These are phyloP conservation scores for Empis stercorea DNA, from an alignment of 2,888 invertebrate species.

Conservation along the genomic window DNA sequence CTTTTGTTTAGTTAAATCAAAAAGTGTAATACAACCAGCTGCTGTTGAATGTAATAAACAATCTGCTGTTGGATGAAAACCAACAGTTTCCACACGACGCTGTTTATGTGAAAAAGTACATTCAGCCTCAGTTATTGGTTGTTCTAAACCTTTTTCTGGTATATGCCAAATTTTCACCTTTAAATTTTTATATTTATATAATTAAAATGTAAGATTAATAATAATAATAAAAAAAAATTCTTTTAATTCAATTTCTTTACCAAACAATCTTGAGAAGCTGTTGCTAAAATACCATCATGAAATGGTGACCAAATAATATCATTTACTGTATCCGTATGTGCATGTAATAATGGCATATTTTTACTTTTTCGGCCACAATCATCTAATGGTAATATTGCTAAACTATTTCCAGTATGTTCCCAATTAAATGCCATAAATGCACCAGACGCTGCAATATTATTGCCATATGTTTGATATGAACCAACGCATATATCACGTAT, in stretches of 20 bases:
- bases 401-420: conserved; percentile 82
- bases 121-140: conserved; percentile 63
- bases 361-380: conserved; percentile 82
- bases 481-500: conserved; percentile 82
- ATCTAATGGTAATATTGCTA: conserved; percentile 77
- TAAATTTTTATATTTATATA: conserved; percentile 11
- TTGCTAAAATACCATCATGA: conserved; percentile 82
- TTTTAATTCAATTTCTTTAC: conserved; percentile 32
- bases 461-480: conserved; percentile 87
- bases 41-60: conserved; percentile 78
- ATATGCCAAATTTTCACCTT: conserved; percentile 85
- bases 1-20: conserved; percentile 74
- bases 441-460: conserved; percentile 86
- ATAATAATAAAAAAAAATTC: conserved; percentile 3
- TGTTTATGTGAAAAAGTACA: conserved; percentile 73
- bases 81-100: conserved; percentile 74
- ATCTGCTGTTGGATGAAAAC: conserved; percentile 85
- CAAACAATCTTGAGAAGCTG: conserved; percentile 78
- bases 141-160: conserved; percentile 65
- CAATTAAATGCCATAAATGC: conserved; percentile 92
- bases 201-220: neutral
- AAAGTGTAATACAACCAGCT: conserved; percentile 66
- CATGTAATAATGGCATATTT: conserved; percentile 74
- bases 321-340: conserved; percentile 80
- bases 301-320: conserved; percentile 94